A percentile compares a stretch with the other conserved stretches of the same genome.
phyloP scores from a whole-genome alignment of 1,140 invertebrate genomes.

The Nasonia vitripennis region DNA sequence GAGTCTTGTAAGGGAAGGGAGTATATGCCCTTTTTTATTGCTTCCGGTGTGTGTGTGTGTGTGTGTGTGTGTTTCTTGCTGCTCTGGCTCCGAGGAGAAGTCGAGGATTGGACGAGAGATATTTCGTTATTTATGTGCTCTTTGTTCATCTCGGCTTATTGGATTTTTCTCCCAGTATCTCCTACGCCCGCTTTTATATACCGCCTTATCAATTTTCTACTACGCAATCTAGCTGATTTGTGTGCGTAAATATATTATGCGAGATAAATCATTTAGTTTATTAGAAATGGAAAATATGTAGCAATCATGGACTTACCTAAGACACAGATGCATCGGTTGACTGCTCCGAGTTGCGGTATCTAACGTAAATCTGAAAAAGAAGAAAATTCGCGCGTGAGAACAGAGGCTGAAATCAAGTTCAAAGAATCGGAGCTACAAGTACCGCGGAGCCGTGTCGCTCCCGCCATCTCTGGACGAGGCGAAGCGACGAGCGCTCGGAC shows the following conservation, averaged over 20 bases:
- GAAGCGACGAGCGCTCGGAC: not conserved
- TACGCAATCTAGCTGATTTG: too few relatives aligned
- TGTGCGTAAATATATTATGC: too few relatives aligned
- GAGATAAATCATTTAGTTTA: too few relatives aligned
- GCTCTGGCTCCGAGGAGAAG: not conserved
- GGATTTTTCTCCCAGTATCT: not conserved
- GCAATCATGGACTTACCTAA: too few relatives aligned
- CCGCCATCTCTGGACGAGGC: slow-evolving; percentile 48
- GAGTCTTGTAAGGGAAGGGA: slow-evolving; percentile 15
- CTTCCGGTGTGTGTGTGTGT: slow-evolving; percentile 1
- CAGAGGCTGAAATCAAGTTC: too few relatives aligned
- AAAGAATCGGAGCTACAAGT: not conserved
- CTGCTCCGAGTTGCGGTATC: too few relatives aligned
- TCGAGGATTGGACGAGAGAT: not conserved
- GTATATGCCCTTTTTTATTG: slow-evolving; percentile 16
- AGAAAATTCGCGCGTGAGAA: too few relatives aligned
- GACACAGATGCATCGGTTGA: too few relatives aligned
- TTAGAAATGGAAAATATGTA: too few relatives aligned
- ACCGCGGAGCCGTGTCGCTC: slow-evolving; percentile 17
- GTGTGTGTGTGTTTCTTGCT: not conserved
- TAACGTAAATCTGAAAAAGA: too few relatives aligned
- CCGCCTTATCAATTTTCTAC: too few relatives aligned
- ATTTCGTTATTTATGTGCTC: not conserved
- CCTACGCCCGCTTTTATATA: too few relatives aligned
- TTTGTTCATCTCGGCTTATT: not conserved